phyloP scores from a whole-genome alignment of 2,888 invertebrate genomes.

The Helicoverpa assulta region DNA sequence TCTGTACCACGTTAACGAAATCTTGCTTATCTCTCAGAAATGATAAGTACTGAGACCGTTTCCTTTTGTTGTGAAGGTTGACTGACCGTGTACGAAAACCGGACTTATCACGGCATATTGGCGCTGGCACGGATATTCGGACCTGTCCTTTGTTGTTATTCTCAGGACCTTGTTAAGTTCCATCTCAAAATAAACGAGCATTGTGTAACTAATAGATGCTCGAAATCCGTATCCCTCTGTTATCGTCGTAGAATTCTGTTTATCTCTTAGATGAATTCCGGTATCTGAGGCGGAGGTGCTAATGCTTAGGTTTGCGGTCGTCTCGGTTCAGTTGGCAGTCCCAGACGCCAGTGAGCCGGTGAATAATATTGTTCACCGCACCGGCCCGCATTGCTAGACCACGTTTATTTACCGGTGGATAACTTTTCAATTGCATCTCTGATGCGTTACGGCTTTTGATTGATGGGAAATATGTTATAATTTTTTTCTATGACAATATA shows the following conservation, averaged over 20 bases:
- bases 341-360: constrained; percentile 13
- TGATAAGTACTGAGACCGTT: no score
- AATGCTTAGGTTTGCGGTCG: constrained; percentile 10
- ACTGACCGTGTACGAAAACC: no score
- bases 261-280: constrained; percentile 5
- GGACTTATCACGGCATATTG: no score
- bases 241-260: constrained; percentile 13
- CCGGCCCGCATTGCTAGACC: constrained; percentile 11
- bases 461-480: neutral
- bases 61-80: no score
- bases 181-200: no score
- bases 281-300: constrained; percentile 18
- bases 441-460: neutral
- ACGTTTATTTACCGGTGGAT: constrained; percentile 19
- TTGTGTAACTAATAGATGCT: no score
- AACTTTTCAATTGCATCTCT: constrained; percentile 4
- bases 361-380: constrained; percentile 22
- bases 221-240: neutral
- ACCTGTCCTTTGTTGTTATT: no score
- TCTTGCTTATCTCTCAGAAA: no score
- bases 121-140: no score
- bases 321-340: constrained; percentile 21
- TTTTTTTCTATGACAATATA: neutral
- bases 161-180: no score
- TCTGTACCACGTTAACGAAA: no score